Conservation (phyloP, 2,888 invertebrate species). For the Danaus chrysippus region DNA sequence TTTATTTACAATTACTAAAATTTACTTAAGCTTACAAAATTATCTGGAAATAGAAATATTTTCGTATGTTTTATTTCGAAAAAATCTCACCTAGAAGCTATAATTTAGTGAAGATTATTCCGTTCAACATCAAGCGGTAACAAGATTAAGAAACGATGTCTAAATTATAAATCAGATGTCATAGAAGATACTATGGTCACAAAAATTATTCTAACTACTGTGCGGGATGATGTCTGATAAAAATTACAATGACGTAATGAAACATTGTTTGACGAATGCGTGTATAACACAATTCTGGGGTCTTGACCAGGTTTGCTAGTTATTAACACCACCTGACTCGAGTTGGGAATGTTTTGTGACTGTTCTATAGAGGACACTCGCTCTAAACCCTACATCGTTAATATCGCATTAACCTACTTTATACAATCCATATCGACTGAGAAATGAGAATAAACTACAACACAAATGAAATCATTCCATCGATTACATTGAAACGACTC, state of each 20-base stretch:
- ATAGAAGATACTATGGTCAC: constrained; percentile 65
- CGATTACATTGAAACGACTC: constrained; percentile 51
- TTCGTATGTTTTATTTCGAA: constrained; percentile 35
- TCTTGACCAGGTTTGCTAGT: not conserved
- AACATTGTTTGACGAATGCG: constrained; percentile 39
- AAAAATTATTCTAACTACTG: constrained; percentile 64
- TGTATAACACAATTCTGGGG: constrained; percentile 39
- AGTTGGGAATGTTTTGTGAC: constrained; percentile 56
- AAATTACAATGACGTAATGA: constrained; percentile 38
- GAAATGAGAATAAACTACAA: constrained; percentile 26
- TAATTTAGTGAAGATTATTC: constrained; percentile 58
- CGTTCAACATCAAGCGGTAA: constrained; percentile 66
- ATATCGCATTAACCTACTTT: constrained; percentile 71
- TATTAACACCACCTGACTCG: constrained; percentile 67
- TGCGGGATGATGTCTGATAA: constrained; percentile 41
- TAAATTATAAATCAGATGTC: constrained; percentile 39
- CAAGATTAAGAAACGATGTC: constrained; percentile 55
- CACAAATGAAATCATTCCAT: constrained; percentile 24
- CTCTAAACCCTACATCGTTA: constrained; percentile 41
- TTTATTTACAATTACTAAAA: constrained; percentile 67
- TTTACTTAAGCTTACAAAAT: constrained; percentile 61
- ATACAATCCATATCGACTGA: constrained; percentile 57
- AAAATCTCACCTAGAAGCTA: constrained; percentile 67
- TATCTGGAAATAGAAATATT: constrained; percentile 45
- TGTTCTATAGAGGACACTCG: constrained; percentile 36